These are phyloP conservation scores for Lepidochitona cinerea DNA, from an alignment of 2,888 invertebrate genomes.

Conservation along the genomic window DNA sequence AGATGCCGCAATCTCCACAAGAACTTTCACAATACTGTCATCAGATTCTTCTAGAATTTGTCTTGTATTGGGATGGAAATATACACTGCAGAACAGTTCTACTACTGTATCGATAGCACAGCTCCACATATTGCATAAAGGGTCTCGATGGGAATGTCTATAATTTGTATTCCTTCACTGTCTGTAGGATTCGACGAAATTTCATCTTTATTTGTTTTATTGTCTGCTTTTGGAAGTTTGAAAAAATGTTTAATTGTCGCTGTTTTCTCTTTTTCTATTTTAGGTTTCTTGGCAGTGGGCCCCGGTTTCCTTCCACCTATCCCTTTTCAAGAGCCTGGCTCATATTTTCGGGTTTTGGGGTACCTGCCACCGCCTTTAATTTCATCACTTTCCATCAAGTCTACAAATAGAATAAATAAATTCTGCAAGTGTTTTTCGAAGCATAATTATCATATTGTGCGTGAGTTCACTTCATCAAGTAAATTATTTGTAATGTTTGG, in stretches of 20 bases:
- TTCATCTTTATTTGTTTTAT: too few species aligned
- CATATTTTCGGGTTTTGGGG: neutral
- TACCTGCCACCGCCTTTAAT: neutral
- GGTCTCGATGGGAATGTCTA: neutral
- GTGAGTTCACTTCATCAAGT: too few species aligned
- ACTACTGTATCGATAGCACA: neutral
- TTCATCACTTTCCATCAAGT: neutral
- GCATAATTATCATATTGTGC: too few species aligned
- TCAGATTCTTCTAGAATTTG: neutral
- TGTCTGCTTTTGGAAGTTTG: neutral
- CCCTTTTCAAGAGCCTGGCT: neutral
- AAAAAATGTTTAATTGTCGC: neutral
- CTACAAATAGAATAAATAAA: too few species aligned
- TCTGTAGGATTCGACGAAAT: too few species aligned
- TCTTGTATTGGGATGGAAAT: neutral
- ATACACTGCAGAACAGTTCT: neutral
- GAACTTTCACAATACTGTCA: neutral
- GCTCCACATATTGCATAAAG: too few species aligned
- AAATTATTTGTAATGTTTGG: too few species aligned
- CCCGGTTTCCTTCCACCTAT: neutral
- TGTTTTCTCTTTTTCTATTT: neutral
- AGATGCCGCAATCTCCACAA: neutral
- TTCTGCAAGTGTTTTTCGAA: too few species aligned
- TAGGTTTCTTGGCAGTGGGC: neutral
- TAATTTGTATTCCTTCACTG: neutral